Percentiles rank a stretch among this genome's conserved stretches.
These are phyloP conservation scores for Chlamydotis undulata DNA, from an alignment of 2,113 vertebrate genomes.

Conservation along the genomic window DNA sequence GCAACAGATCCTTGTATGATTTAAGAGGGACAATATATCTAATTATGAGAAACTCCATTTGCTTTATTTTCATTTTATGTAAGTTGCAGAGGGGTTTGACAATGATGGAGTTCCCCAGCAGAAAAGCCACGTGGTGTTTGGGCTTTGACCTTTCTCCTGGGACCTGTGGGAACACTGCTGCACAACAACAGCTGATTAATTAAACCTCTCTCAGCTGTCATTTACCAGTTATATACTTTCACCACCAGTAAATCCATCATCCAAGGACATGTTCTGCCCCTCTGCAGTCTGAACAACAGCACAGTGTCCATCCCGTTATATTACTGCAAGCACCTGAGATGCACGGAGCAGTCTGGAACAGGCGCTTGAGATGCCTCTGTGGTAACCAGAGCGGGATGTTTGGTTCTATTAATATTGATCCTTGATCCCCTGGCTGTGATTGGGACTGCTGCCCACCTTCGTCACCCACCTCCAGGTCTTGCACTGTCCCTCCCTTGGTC, in stretches of 20 bases:
- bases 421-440: fast-evolving
- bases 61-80: neutral
- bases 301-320: neutral
- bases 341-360: neutral
- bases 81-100: neutral
- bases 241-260: neutral
- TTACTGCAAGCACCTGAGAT: neutral
- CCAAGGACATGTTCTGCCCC: neutral
- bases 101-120: neutral
- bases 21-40: neutral
- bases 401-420: neutral
- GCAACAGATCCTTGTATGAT: neutral
- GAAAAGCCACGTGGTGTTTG: neutral
- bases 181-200: neutral
- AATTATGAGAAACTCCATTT: neutral
- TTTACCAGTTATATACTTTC: neutral
- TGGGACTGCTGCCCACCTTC: fast-evolving
- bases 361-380: neutral
- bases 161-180: neutral
- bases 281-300: neutral
- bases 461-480: neutral
- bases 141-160: neutral
- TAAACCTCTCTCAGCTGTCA: neutral
- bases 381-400: neutral
- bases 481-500: fast-evolving